Percentiles rank a stretch among this genome's conserved stretches.
These are phyloP conservation scores for Pseudomugil gertrudae DNA, from an alignment of 2,797 vertebrate genomes.

Conservation along the genomic window DNA sequence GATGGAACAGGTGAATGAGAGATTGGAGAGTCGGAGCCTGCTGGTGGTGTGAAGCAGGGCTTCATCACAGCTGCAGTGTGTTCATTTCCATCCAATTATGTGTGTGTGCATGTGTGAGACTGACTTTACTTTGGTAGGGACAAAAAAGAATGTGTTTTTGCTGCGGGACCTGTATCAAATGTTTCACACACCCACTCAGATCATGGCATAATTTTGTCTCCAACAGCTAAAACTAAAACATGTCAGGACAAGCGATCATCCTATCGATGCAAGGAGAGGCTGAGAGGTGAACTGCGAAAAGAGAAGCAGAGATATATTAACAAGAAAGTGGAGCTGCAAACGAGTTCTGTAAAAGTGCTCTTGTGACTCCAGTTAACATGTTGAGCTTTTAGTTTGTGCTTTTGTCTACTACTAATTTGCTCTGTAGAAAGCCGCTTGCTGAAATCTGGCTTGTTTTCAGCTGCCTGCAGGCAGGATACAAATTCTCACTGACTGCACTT, in stretches of 20 bases:
- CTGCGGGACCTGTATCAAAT: slow-evolving; percentile 43
- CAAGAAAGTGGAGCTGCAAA: slow-evolving; percentile 21
- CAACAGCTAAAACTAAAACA: slow-evolving; percentile 49
- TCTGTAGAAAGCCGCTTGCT: slow-evolving; percentile 67
- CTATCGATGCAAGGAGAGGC: slow-evolving; percentile 19
- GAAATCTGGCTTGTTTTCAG: slow-evolving; percentile 71
- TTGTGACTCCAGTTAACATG: slow-evolving; percentile 50
- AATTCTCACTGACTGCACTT: slow-evolving; percentile 67
- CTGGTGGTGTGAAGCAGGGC: slow-evolving; percentile 57
- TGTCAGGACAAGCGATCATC: slow-evolving; percentile 29
- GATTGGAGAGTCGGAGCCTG: slow-evolving; percentile 62
- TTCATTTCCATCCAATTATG: slow-evolving; percentile 8
- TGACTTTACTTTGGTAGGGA: slow-evolving; percentile 27
- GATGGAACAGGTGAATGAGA: slow-evolving; percentile 74
- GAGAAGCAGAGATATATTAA: slow-evolving; percentile 3
- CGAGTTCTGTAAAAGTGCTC: slow-evolving; percentile 35
- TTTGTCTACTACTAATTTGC: slow-evolving; percentile 68
- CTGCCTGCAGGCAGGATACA: slow-evolving; percentile 62
- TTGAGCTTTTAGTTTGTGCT: slow-evolving; percentile 57
- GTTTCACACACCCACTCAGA: slow-evolving; percentile 52
- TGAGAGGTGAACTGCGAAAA: slow-evolving; percentile 5
- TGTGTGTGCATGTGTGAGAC: not conserved
- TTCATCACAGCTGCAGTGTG: slow-evolving; percentile 38
- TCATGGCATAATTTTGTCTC: slow-evolving; percentile 58
- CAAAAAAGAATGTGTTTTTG: slow-evolving; percentile 43